Conservation (phyloP, 2,113 vertebrate species). For the Cathartes aura region DNA sequence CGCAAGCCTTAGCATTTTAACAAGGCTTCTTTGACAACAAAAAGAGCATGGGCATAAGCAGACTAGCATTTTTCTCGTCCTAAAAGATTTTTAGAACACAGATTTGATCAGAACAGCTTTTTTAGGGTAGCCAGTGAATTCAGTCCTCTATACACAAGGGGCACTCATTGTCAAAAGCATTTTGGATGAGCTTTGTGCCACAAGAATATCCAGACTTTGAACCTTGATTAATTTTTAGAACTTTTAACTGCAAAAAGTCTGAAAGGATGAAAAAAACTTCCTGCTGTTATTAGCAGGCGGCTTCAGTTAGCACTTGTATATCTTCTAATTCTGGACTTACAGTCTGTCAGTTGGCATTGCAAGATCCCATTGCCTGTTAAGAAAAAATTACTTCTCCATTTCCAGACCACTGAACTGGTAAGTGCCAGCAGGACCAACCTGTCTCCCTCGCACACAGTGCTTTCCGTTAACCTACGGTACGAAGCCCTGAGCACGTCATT, state of each 20-base stretch:
- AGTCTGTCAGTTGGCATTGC: neutral
- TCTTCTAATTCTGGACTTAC: neutral
- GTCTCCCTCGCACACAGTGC: neutral
- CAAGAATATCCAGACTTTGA: neutral
- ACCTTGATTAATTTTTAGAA: neutral
- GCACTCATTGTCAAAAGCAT: neutral
- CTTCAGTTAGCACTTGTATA: neutral
- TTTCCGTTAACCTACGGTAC: fast-evolving
- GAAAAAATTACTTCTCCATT: neutral
- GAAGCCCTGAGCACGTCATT: neutral
- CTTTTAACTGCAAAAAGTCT: neutral
- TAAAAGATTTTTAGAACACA: neutral
- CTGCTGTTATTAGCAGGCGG: neutral
- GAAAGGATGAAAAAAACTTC: neutral
- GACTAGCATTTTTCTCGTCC: neutral
- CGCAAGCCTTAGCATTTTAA: neutral
- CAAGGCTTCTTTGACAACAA: neutral
- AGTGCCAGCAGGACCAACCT: neutral
- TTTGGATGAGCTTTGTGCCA: neutral
- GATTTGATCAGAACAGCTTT: neutral
- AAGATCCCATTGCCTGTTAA: neutral
- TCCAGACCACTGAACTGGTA: neutral
- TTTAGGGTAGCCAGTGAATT: neutral
- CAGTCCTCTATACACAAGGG: neutral
- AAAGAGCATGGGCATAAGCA: neutral